A percentile compares a stretch with the other conserved stretches of the same genome.
Evolutionary conservation across 2,888 invertebrate genomes (phyloP).

Genomic region (Rhingia rostrata): DNA sequence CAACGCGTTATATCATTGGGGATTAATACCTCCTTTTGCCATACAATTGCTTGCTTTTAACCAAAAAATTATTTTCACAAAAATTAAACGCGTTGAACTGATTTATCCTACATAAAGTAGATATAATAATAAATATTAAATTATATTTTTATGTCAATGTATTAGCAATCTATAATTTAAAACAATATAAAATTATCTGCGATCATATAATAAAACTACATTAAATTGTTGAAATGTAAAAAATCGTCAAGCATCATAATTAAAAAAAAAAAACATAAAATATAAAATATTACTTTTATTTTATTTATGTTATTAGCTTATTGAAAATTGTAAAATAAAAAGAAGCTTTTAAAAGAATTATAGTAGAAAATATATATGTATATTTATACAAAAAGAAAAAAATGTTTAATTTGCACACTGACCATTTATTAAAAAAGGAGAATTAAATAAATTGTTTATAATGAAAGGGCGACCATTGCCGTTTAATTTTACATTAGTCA

Average conservation of each 20-base stretch:
- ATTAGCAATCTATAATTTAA: conserved; percentile 8
- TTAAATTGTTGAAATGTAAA: conserved; percentile 49
- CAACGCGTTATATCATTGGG: too few relatives aligned
- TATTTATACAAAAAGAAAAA: conserved; percentile 14
- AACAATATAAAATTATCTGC: conserved; percentile 11
- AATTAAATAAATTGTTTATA: conserved; percentile 43
- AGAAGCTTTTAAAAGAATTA: conserved; percentile 48
- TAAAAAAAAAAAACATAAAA: background rate
- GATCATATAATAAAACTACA: conserved; percentile 1
- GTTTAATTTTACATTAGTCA: conserved; percentile 7
- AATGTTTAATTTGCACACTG: conserved; percentile 64
- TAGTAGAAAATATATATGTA: conserved; percentile 26
- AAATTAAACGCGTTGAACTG: too few relatives aligned
- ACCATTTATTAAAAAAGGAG: conserved; percentile 69
- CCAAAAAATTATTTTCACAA: too few relatives aligned
- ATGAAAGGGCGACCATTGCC: conserved; percentile 6
- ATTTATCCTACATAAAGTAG: background rate
- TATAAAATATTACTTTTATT: conserved; percentile 16
- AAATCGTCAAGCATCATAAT: background rate
- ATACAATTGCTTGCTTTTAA: too few relatives aligned
- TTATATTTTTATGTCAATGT: conserved; percentile 38
- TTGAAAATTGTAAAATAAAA: conserved; percentile 51
- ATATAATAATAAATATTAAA: conserved; percentile 19
- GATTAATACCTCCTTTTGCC: too few relatives aligned
- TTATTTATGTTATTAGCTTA: conserved; percentile 27